phyloP scores from a whole-genome alignment of 2,113 vertebrate genomes.

The Meriones unguiculatus region DNA sequence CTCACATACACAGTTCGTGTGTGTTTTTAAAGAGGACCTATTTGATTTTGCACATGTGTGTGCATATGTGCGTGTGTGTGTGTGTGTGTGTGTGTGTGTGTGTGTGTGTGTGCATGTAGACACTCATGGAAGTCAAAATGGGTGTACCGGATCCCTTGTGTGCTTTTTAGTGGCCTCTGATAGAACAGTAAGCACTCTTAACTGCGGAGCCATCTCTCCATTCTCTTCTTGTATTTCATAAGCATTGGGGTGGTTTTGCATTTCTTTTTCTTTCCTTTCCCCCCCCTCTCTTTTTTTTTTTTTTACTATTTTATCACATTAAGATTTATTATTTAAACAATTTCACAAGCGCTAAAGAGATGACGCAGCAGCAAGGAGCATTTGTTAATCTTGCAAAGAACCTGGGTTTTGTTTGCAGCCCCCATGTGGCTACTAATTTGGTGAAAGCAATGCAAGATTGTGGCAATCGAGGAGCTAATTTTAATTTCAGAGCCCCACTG shows the following conservation, averaged over 20 bases:
- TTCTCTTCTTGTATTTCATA: neutral
- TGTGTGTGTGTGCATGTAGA: neutral
- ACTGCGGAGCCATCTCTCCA: neutral
- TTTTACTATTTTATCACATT: too few relatives aligned
- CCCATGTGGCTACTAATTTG: too few relatives aligned
- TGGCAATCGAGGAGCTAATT: constrained; percentile 11
- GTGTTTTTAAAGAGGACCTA: neutral
- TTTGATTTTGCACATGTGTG: neutral
- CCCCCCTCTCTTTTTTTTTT: too few relatives aligned
- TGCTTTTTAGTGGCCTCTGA: neutral
- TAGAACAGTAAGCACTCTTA: neutral
- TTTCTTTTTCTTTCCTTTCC: too few relatives aligned
- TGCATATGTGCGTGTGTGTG: neutral
- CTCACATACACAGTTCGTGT: neutral
- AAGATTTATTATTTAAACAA: too few relatives aligned
- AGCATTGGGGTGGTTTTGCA: neutral
- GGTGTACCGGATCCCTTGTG: neutral
- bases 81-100: neutral
- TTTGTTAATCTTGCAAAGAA: too few relatives aligned
- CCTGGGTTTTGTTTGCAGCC: too few relatives aligned
- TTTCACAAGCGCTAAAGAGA: too few relatives aligned
- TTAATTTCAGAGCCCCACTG: constrained; percentile 47
- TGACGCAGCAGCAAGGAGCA: too few relatives aligned
- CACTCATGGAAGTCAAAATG: too few relatives aligned
- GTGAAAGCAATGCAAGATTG: neutral